These are phyloP conservation scores for Hydrotaea diabolus DNA, from an alignment of 2,888 invertebrate genomes.

Conservation along the genomic window DNA sequence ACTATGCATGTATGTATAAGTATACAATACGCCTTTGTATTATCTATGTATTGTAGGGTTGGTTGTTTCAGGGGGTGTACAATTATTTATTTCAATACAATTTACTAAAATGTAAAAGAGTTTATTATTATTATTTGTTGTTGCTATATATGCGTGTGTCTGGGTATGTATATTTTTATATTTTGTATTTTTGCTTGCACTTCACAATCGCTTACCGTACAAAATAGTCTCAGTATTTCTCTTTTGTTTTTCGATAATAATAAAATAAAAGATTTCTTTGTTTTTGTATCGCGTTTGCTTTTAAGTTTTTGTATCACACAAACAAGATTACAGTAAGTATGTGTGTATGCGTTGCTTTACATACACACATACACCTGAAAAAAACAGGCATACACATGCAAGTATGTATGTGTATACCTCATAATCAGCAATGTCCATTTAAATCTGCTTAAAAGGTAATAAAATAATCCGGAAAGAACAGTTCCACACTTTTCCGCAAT, in stretches of 20 bases:
- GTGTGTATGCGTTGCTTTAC: no score
- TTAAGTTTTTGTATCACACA: slow-evolving; percentile 28
- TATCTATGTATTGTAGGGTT: slow-evolving; percentile 18
- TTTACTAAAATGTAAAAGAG: slow-evolving; percentile 35
- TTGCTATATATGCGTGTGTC: neutral
- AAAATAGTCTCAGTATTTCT: slow-evolving; percentile 28
- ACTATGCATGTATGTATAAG: slow-evolving; percentile 32
- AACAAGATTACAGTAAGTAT: slow-evolving; percentile 11
- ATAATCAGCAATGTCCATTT: slow-evolving; percentile 5
- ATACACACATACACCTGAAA: no score
- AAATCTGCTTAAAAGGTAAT: slow-evolving; percentile 17
- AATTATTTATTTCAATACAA: slow-evolving; percentile 2
- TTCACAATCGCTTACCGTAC: slow-evolving; percentile 19
- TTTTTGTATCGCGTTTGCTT: neutral
- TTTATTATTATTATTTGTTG: slow-evolving; percentile 15
- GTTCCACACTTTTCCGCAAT: no score
- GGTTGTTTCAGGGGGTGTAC: neutral
- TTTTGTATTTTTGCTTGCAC: neutral
- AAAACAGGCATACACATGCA: neutral
- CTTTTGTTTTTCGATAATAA: neutral
- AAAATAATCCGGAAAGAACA: no score
- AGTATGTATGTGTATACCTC: neutral
- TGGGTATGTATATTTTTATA: neutral
- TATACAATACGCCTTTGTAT: no score
- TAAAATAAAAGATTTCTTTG: slow-evolving; percentile 10